Conservation (phyloP, 2,113 vertebrate genomes). For the Zonotrichia leucophrys region DNA sequence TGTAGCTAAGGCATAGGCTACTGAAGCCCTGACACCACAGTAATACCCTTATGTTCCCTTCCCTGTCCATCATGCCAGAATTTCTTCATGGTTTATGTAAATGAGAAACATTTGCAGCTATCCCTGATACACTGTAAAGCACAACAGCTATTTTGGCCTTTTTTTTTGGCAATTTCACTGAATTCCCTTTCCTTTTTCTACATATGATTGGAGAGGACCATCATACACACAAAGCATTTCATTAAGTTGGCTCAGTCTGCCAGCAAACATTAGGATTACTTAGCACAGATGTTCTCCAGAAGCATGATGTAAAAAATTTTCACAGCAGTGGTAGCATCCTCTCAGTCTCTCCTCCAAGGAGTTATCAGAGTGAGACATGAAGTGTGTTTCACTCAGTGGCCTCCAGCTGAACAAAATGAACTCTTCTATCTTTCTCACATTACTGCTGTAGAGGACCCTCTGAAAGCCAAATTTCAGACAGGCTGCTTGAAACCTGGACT, state of each 20-base stretch:
- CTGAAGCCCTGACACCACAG: neutral
- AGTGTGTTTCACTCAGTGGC: neutral
- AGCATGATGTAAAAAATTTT: neutral
- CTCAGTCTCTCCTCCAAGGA: neutral
- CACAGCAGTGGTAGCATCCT: neutral
- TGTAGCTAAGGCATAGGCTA: neutral
- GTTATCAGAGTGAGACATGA: neutral
- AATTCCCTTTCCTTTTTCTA: neutral
- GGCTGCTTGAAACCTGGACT: neutral
- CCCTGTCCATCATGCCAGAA: neutral
- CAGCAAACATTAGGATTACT: neutral
- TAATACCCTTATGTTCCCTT: neutral
- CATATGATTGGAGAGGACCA: neutral
- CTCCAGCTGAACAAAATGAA: neutral
- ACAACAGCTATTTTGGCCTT: neutral
- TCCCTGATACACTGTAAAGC: neutral
- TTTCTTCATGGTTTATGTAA: neutral
- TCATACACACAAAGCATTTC: neutral
- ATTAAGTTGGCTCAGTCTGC: neutral
- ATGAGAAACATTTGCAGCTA: neutral
- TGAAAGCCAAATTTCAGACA: neutral
- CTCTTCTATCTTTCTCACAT: neutral
- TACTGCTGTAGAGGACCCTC: neutral
- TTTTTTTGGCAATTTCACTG: neutral
- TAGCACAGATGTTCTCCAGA: neutral